Evolutionary conservation across 1,140 invertebrate species (phyloP).

Genomic region (Aphis gossypii): DNA sequence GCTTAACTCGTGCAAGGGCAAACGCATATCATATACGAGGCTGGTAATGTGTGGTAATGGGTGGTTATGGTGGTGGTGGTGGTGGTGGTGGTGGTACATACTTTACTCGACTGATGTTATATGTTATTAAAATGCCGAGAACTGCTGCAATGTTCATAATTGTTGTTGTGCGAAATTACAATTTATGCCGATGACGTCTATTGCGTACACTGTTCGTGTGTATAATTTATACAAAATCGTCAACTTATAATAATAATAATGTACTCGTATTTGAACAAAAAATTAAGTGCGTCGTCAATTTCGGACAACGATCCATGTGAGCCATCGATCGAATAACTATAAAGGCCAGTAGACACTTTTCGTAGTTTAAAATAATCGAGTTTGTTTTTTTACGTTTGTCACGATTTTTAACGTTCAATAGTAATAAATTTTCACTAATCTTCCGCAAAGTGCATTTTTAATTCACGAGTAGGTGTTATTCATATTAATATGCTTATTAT

Average conservation of each 20-base stretch:
- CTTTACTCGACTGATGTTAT: not conserved
- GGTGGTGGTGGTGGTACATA: not conserved
- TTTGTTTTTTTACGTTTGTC: not conserved
- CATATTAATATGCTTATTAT: not conserved
- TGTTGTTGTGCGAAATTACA: constrained; percentile 8
- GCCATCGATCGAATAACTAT: not conserved
- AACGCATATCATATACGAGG: not conserved
- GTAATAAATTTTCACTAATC: not conserved
- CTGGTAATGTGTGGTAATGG: not conserved
- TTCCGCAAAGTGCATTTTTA: not conserved
- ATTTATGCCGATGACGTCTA: constrained; percentile 1
- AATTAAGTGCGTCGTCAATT: not conserved
- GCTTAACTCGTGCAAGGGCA: not conserved
- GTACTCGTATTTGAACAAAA: not conserved
- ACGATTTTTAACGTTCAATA: not conserved
- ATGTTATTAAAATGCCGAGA: not conserved
- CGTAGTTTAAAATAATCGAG: not conserved
- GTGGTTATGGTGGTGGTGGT: too few species aligned
- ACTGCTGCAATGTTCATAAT: not conserved
- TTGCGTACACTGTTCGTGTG: not conserved
- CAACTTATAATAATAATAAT: not conserved
- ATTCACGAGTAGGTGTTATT: not conserved
- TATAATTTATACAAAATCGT: not conserved
- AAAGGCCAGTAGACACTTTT: not conserved
- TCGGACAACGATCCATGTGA: not conserved